Percentiles rank a stretch among this genome's conserved stretches.
phyloP scores from a whole-genome alignment of 2,888 invertebrate genomes.

The Tetropium fuscum region DNA sequence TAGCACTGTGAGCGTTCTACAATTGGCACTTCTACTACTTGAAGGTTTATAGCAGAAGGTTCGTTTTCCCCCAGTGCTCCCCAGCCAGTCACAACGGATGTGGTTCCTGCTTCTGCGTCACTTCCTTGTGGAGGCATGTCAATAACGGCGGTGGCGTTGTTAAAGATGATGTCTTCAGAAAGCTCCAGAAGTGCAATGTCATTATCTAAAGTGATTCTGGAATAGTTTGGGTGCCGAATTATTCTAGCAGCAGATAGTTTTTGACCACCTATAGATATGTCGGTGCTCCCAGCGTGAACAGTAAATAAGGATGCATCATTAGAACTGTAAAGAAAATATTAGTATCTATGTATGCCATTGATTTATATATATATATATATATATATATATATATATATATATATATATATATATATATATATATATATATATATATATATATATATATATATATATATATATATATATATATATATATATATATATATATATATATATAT shows the following conservation, averaged over 20 bases:
- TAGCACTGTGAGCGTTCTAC: no score
- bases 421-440: no score
- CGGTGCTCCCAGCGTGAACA: constrained; percentile 35
- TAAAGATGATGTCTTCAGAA: background rate
- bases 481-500: no score
- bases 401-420: no score
- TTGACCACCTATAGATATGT: constrained; percentile 34
- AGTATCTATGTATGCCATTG: no score
- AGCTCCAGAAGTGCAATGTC: constrained; percentile 29
- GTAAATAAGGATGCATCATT: constrained; percentile 19
- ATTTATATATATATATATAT: no score
- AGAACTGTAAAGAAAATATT: no score
- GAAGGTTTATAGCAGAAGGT: constrained; percentile 20
- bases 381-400: no score
- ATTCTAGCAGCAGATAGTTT: constrained; percentile 29
- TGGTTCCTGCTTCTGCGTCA: constrained; percentile 14
- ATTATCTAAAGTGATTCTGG: constrained; percentile 33
- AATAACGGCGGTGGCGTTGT: background rate
- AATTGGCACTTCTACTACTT: constrained; percentile 32
- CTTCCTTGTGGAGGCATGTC: background rate
- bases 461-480: no score
- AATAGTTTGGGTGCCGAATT: constrained; percentile 29
- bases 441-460: no score
- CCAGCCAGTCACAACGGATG: constrained; percentile 34
- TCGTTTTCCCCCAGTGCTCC: constrained; percentile 28